Base-by-base conservation (phyloP, 2,113 vertebrate genomes). In the Proteles cristata region DNA sequence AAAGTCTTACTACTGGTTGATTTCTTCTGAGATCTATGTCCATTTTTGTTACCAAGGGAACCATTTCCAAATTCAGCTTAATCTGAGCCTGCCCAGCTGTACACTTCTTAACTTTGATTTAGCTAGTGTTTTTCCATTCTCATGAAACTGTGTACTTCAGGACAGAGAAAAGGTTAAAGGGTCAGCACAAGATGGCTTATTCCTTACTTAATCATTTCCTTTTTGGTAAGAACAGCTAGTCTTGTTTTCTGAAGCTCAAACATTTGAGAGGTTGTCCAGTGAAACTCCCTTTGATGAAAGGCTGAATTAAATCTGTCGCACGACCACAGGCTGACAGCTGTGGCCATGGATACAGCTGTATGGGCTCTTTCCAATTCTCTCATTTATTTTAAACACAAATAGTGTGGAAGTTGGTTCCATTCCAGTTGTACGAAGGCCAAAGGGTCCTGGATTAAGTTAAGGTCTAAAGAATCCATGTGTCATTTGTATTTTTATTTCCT, bases 31-130 rank as follows among this genome's bases (percentile, higher is more conserved):
- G 48, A 92, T 82, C 65, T 93, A 2, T 84, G 86, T 90, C 93
- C 35, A 0, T 65, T 90, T 83, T 85, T 74, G 97, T 97, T 97
- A 65, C 90, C 83, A 97, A 82, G 97, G 96, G 31, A 98, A 97
- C 96, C 31, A 63, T 95, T 93, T 97, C 80, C 85, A 97, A 95
- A 96, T 80, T 88, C 82, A 35, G 39, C 84, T 92, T 92, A 73
- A 85, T 94, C 87, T 90, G 97, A 97, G 85, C 85, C 90, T 88
- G 71, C 31, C 90, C 96, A 98, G 95, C 97, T 98, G 97, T 88
- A 33, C 5, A 69, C 35, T 93, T 93, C 68, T 86, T 93, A 88
- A 92, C 90, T 96, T 90, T 92, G 92, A 91, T 88, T 96, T 84
- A 88, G 61, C 80, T 53, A 39, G 91, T 98, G 76, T 96, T 97